Conservation (phyloP, 2,888 invertebrate species). For the Saturnia pavonia region DNA sequence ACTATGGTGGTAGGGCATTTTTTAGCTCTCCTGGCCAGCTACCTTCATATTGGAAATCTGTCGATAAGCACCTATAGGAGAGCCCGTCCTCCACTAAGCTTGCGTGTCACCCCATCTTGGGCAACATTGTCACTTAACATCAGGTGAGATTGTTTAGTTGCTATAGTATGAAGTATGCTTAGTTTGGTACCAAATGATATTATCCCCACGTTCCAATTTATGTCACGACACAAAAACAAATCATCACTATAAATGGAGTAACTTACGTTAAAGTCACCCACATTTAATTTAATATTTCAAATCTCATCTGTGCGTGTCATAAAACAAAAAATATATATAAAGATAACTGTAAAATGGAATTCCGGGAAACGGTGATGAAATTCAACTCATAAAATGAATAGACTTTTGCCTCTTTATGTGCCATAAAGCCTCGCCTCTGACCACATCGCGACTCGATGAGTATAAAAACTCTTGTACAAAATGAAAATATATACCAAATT, state of each 20-base stretch:
- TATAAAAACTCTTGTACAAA: conserved; percentile 8
- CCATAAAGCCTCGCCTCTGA: conserved; percentile 41
- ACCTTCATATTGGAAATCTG: no score
- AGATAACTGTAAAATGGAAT: conserved; percentile 57
- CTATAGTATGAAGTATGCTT: no score
- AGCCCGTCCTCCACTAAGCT: no score
- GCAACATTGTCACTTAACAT: no score
- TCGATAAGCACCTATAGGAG: no score
- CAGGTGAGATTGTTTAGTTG: no score
- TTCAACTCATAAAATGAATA: conserved; percentile 68
- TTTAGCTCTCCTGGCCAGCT: no score
- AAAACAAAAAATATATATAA: conserved; percentile 56
- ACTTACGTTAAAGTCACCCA: conserved; percentile 25
- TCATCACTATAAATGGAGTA: background rate
- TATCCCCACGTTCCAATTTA: background rate
- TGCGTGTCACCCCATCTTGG: no score
- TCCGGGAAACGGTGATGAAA: conserved; percentile 62
- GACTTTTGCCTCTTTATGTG: conserved; percentile 33
- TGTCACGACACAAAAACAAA: background rate
- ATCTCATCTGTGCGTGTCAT: conserved; percentile 60
- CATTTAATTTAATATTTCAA: conserved; percentile 53
- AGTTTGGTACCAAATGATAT: background rate
- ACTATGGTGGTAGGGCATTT: no score
- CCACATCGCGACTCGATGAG: conserved; percentile 38
- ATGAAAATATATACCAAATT: conserved; percentile 8